Evolutionary conservation across 2,113 vertebrate species (phyloP).

Genomic region (Eonycteris spelaea): DNA sequence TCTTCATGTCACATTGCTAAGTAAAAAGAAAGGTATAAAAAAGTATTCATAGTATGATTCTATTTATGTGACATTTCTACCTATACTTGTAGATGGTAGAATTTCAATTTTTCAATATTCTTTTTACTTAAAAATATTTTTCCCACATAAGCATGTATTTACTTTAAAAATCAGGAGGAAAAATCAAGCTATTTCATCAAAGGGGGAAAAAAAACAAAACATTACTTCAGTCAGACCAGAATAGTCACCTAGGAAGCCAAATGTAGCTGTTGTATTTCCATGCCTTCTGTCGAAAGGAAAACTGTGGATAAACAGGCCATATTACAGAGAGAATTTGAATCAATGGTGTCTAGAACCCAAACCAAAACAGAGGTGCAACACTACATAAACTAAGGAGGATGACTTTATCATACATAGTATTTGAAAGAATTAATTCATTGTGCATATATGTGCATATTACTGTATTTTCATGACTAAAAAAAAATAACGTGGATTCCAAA

Average conservation of each 20-base stretch:
- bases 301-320: slow-evolving; percentile 45
- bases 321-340: slow-evolving; percentile 34
- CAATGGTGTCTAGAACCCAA: slow-evolving; percentile 24
- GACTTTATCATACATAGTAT: not conserved
- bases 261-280: slow-evolving; percentile 19
- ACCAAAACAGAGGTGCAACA: slow-evolving; percentile 55
- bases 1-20: not conserved
- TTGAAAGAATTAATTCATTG: slow-evolving; percentile 34
- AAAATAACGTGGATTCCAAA: slow-evolving; percentile 58
- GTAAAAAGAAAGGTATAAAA: slow-evolving; percentile 43
- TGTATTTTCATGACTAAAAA: slow-evolving; percentile 40
- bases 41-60: not conserved
- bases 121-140: not conserved
- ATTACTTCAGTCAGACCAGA: slow-evolving; percentile 16
- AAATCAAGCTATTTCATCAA: not conserved
- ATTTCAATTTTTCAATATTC: not conserved
- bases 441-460: not conserved
- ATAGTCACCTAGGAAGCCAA: slow-evolving; percentile 46
- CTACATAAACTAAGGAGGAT: slow-evolving; percentile 15
- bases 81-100: not conserved
- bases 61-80: slow-evolving; percentile 20
- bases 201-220: not conserved
- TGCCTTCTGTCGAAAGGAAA: slow-evolving; percentile 52
- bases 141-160: slow-evolving; percentile 11
- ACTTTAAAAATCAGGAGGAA: not conserved